These are phyloP conservation scores for Phalacrocorax carbo DNA, from an alignment of 2,113 vertebrate species.

Conservation along the genomic window DNA sequence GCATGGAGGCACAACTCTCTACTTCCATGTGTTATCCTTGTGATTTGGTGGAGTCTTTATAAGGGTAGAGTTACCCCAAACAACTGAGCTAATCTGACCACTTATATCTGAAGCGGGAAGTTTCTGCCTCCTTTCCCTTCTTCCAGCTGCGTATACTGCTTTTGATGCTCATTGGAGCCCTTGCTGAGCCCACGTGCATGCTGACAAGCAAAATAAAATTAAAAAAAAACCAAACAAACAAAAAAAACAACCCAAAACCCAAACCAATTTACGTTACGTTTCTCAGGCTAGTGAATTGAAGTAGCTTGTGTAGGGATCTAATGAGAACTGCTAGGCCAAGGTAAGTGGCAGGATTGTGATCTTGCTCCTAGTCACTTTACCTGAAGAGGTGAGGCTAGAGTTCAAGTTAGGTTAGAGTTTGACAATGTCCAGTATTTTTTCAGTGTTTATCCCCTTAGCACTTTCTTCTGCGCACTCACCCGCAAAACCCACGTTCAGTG, in stretches of 20 bases:
- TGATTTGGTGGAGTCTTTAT: background rate
- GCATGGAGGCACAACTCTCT: background rate
- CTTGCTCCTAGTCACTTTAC: background rate
- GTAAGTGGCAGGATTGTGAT: background rate
- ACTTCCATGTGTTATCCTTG: background rate
- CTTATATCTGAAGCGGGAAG: background rate
- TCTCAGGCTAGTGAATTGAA: background rate
- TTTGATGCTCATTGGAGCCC: background rate
- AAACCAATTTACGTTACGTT: background rate
- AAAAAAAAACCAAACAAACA: no score
- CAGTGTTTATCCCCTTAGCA: background rate
- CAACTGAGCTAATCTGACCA: background rate
- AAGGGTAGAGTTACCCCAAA: background rate
- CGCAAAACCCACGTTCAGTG: background rate
- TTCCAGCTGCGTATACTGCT: background rate
- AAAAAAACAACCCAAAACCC: background rate
- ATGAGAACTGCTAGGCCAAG: background rate
- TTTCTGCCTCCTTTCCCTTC: background rate
- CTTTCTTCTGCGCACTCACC: background rate
- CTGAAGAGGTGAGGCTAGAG: background rate
- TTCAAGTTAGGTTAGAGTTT: background rate
- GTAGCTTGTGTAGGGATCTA: background rate
- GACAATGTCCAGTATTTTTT: background rate
- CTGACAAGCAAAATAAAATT: background rate
- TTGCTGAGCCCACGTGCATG: background rate